Base-by-base conservation (phyloP, 2,888 invertebrate species). In the Caradrina kadenii region DNA sequence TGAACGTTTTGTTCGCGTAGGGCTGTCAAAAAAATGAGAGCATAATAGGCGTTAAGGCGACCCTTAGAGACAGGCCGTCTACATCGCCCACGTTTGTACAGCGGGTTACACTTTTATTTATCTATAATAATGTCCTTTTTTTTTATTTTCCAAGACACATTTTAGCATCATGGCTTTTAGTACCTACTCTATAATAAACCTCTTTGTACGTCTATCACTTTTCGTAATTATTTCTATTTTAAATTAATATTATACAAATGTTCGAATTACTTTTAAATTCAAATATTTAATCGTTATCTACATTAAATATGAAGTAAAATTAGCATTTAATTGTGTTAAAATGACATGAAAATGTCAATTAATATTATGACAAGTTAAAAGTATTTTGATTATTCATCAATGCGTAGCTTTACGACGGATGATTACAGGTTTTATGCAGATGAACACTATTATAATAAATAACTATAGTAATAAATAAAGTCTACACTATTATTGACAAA, bases 11-110 rank as follows among this genome's bases (percentile, higher is more conserved):
- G 91, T 93, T 88, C 84, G 69, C 86, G 82, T 83, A 85, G 88
- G 82, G 85, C 79, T 87, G 84, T 89, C 87, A 91, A 92, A 93
- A 81, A 90, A 88, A 86, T 77, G 77, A 82, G 80, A 76, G 81
- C 82, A 65, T 86, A 85, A 84, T 81, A 86, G 80, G 76, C 82
- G 86, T 89, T 86, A 86, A 90, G 87, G 84, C 86, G 86, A 87
- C 88, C 92, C 91, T 91, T 88, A 92, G 90, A 88, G 94, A 92
- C 95, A 92, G 84, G 91, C 93, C 93, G 95, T 95, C 95, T 95
- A 86, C 89, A 82, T 87, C 89, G 84, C 88, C 85, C 82, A 80
- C 83, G 71, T 70, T 19, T 83, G 87, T 92, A 93, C 90, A 91
- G 91, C 62, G 26, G 88, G 93, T 79, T 86, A 67, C 45, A 74